phyloP scores from a whole-genome alignment of 92 coral and sea anemone genomes.

The Pocillopora grandis region DNA sequence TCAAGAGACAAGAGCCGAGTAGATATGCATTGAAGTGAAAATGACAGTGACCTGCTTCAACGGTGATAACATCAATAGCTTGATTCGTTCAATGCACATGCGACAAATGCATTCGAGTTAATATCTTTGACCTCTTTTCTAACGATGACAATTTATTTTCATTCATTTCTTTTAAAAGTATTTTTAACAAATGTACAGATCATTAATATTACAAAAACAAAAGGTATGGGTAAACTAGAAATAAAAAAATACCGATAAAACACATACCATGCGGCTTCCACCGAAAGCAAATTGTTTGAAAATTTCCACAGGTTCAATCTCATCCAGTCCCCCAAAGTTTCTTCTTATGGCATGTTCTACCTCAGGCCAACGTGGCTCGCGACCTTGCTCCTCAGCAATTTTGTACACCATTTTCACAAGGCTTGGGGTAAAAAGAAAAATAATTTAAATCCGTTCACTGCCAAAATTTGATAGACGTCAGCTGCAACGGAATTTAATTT shows the following conservation, averaged over 20 bases:
- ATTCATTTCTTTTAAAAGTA: too few relatives aligned
- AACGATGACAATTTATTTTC: too few relatives aligned
- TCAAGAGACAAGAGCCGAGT: neutral
- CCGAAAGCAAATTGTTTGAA: slow-evolving; percentile 49
- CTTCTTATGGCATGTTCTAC: slow-evolving; percentile 82
- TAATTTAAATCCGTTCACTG: too few relatives aligned
- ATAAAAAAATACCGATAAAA: neutral
- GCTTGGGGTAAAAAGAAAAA: slow-evolving; percentile 33
- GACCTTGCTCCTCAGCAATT: slow-evolving; percentile 49
- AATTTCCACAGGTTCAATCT: slow-evolving; percentile 66
- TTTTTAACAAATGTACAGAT: too few relatives aligned
- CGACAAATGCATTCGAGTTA: too few relatives aligned
- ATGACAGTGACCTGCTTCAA: too few relatives aligned
- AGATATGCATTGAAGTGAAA: too few relatives aligned
- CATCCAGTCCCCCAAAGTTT: slow-evolving; percentile 89
- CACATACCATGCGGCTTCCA: slow-evolving; percentile 2
- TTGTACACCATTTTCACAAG: slow-evolving; percentile 84
- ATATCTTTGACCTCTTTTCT: too few relatives aligned
- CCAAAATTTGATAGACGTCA: too few relatives aligned
- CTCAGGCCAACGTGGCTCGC: slow-evolving; percentile 66
- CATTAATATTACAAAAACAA: neutral
- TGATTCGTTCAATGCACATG: too few relatives aligned
- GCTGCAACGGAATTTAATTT: too few relatives aligned
- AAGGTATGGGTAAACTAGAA: neutral
- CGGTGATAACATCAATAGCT: too few relatives aligned